Evolutionary conservation across 2,797 vertebrate genomes (phyloP), one percentile per base, ranked within the genome.

Genomic region (Hydrophis major): DNA sequence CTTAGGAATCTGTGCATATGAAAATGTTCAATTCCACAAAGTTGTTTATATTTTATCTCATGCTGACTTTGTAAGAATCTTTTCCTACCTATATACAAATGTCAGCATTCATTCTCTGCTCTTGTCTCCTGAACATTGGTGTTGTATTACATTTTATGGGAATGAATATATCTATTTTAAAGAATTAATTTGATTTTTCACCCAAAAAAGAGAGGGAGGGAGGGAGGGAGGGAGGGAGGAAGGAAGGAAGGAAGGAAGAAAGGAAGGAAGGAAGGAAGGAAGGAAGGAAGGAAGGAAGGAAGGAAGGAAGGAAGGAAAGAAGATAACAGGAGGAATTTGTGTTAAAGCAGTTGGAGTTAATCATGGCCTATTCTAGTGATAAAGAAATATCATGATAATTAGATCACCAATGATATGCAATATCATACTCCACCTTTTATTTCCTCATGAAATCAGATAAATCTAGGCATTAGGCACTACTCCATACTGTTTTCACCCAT

Each of bases 1-100:
- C 2, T 8, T 27, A 91, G 50, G 14, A 94, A 57, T 27, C 0
- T 92, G 95, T 94, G 92, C 18, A 92, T 55, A 92, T 94, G 53
- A 94, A 60, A 32, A 74, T 61, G n/a, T 92, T 93, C 93, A 91
- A 3, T 37, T 88, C 78, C 87, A 42, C 83, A 47, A 92, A 94
- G 32, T 20, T 94, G 37, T 32, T 4, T 78, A 42, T 86, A 91
- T 92, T 69, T 94, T 50, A 93, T 16, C 42, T 93, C n/a, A 88
- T 93, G 7, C 42, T 90, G 50, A 92, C 37, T 94, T 89, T 60
- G 13, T 74, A 95, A 92, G 94, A 32, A 94, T 95, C 74, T 27
- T 57, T 27, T 94, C 91, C 18, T n/a, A 2, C 6, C 91, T 32
- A 59, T 74, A 89, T 20, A 93, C 6, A 93, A 83, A 91, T 28